Evolutionary conservation across 2,888 invertebrate genomes (phyloP).

Genomic region (Thysanoteuthis rhombus): DNA sequence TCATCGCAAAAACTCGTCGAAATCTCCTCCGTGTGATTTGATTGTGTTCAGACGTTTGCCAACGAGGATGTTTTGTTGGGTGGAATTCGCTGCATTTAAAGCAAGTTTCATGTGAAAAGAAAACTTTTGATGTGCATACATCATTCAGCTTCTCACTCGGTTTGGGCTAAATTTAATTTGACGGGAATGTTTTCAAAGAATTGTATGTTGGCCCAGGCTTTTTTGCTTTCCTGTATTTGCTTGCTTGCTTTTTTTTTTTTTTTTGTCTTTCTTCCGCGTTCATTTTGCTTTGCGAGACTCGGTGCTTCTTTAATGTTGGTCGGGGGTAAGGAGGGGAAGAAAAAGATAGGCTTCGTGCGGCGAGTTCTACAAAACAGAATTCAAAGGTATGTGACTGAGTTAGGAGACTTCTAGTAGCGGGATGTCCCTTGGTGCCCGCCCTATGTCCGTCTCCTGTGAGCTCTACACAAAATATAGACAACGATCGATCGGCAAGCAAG

Average conservation of each 20-base stretch:
- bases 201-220: background rate
- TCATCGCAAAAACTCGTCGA: background rate
- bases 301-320: background rate
- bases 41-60: background rate
- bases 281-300: background rate
- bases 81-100: background rate
- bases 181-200: background rate
- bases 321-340: background rate
- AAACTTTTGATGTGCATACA: background rate
- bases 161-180: background rate
- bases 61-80: background rate
- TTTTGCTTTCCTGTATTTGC: background rate
- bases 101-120: background rate
- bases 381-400: constrained; percentile 12
- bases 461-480: background rate
- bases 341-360: background rate
- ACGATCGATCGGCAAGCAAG: background rate
- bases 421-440: background rate
- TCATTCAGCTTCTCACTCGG: background rate
- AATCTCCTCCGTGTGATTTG: background rate
- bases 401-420: background rate
- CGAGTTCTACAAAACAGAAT: background rate
- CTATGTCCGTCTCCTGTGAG: background rate
- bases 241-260: background rate
- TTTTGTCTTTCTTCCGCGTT: background rate